Conservation (phyloP, 2,888 invertebrate species). For the Orthosia incerta region DNA sequence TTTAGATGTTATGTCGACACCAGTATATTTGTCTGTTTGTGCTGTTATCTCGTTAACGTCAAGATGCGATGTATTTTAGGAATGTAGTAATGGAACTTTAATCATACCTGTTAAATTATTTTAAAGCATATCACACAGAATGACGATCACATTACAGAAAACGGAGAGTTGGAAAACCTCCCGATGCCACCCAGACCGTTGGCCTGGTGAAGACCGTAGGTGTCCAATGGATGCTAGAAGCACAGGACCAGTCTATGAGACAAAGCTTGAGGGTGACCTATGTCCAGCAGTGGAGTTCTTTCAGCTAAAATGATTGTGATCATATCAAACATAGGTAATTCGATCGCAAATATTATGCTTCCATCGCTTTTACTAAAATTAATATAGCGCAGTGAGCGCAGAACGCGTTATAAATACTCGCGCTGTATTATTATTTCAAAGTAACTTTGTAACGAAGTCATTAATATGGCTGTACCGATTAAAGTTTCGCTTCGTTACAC, state of each 20-base stretch:
- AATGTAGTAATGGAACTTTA: not conserved
- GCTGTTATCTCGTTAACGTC: too few species aligned
- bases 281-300: not conserved
- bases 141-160: too few species aligned
- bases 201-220: not conserved
- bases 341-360: not conserved
- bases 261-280: not conserved
- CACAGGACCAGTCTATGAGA: not conserved
- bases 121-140: not conserved
- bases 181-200: too few species aligned
- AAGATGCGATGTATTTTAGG: not conserved
- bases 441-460: slow-evolving; percentile 30
- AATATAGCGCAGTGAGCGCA: not conserved
- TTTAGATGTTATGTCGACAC: not conserved
- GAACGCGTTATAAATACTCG: not conserved
- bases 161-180: too few species aligned
- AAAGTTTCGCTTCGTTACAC: slow-evolving; percentile 11
- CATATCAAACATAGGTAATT: not conserved
- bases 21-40: not conserved
- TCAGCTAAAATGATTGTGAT: not conserved
- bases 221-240: not conserved
- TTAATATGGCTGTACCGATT: slow-evolving; percentile 40
- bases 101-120: not conserved
- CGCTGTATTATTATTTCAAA: slow-evolving; percentile 16
- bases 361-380: not conserved